Evolutionary conservation across 2,888 invertebrate genomes (phyloP).

Genomic region (Trachelus iudaicus): DNA sequence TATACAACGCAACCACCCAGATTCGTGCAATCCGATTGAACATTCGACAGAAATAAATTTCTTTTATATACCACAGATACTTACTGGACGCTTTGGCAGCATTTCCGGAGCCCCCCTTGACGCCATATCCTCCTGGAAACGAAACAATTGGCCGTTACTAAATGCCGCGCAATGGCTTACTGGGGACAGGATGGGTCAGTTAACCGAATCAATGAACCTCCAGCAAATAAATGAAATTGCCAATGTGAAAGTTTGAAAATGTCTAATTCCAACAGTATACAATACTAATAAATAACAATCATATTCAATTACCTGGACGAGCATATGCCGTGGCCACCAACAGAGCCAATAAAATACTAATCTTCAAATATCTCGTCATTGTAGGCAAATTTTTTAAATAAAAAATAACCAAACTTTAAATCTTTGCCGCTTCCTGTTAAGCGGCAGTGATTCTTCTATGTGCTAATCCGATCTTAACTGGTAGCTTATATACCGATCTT

Average conservation of each 20-base stretch:
- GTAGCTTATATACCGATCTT: slow-evolving; percentile 16
- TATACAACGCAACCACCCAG: neutral
- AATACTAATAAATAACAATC: too few relatives aligned
- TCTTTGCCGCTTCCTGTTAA: neutral
- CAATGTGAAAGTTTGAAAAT: too few relatives aligned
- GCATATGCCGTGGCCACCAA: slow-evolving; percentile 7
- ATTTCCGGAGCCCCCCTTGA: slow-evolving; percentile 17
- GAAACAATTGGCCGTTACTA: slow-evolving; percentile 10
- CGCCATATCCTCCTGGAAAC: slow-evolving; percentile 17
- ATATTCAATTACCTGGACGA: slow-evolving; percentile 10
- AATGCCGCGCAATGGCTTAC: neutral
- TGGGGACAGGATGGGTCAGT: neutral
- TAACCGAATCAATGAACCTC: too few relatives aligned
- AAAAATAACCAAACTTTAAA: neutral
- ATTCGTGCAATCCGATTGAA: neutral
- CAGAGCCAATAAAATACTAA: neutral
- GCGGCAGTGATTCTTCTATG: neutral
- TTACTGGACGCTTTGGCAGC: slow-evolving; percentile 9
- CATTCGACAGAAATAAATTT: slow-evolving; percentile 1
- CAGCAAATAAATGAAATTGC: too few relatives aligned
- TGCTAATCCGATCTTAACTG: slow-evolving; percentile 11
- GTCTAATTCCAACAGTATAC: too few relatives aligned
- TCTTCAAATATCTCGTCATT: too few relatives aligned
- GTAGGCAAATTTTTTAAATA: too few relatives aligned
- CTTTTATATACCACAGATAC: slow-evolving; percentile 1